phyloP scores from a whole-genome alignment of 2,113 vertebrate species.

The Pollimyrus isidori region DNA sequence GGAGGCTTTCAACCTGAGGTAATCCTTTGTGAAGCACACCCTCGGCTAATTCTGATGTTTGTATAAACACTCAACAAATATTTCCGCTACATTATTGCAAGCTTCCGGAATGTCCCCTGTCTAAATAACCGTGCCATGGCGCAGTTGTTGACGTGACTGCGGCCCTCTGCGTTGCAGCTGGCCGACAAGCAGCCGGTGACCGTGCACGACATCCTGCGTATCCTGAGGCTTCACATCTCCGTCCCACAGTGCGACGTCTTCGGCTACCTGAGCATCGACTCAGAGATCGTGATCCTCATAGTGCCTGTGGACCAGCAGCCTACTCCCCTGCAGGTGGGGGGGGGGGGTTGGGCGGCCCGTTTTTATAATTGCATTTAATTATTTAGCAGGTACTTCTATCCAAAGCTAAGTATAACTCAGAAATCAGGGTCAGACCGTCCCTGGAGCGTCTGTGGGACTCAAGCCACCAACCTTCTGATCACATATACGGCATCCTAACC shows the following conservation, averaged over 20 bases:
- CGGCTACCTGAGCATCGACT: conserved; percentile 90
- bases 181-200: conserved; percentile 80
- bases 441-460: not conserved
- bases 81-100: not conserved
- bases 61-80: not conserved
- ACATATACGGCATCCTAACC: not conserved
- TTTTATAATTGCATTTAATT: not conserved
- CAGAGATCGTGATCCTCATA: conserved; percentile 83
- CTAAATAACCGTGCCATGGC: not conserved
- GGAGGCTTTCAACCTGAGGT: not conserved
- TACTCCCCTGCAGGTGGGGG: conserved; percentile 78
- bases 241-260: conserved; percentile 95
- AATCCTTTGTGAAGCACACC: not conserved
- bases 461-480: not conserved
- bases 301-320: conserved; percentile 85
- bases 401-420: not conserved
- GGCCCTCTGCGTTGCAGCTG: conserved; percentile 56
- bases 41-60: not conserved
- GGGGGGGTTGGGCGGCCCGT: not conserved
- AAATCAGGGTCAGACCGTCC: not conserved
- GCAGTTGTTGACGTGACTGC: not conserved
- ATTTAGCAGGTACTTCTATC: not conserved
- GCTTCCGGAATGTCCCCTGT: not conserved
- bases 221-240: conserved; percentile 82
- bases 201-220: conserved; percentile 78